phyloP scores from a whole-genome alignment of 2,113 vertebrate genomes.

The Strix aluco region DNA sequence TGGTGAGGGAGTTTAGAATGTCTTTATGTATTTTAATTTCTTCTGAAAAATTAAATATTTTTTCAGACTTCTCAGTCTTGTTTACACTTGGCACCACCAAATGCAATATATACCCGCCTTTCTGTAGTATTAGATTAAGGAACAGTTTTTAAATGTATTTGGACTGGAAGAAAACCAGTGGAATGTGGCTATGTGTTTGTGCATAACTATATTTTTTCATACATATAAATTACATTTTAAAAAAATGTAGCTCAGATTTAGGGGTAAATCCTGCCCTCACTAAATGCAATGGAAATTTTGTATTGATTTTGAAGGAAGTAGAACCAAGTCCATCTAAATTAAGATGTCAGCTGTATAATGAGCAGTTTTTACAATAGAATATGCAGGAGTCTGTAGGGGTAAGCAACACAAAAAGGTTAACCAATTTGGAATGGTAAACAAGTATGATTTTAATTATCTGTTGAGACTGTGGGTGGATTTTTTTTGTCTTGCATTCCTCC shows the following conservation, averaged over 20 bases:
- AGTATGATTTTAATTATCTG: conserved; percentile 48
- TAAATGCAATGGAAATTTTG: not conserved
- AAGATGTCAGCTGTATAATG: not conserved
- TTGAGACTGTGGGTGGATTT: conserved; percentile 25
- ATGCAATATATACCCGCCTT: not conserved
- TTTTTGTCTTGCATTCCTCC: conserved; percentile 22
- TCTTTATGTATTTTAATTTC: not conserved
- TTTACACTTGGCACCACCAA: not conserved
- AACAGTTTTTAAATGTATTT: not conserved
- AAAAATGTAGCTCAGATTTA: not conserved
- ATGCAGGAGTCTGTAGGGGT: not conserved
- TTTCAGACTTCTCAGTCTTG: not conserved
- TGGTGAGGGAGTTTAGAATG: not conserved
- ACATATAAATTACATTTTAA: not conserved
- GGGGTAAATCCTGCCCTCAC: not conserved
- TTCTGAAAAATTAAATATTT: not conserved
- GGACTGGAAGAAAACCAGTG: not conserved
- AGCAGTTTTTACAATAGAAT: not conserved
- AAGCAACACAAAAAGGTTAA: conserved; percentile 11
- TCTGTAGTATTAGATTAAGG: not conserved
- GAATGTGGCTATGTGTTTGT: not conserved
- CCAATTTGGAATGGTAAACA: conserved; percentile 19
- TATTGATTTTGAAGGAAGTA: not conserved
- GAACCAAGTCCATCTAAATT: not conserved
- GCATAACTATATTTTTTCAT: not conserved